These are phyloP conservation scores for Bolinopsis microptera DNA, from an alignment of 37 sponge, comb jelly and placozoan genomes.

Conservation along the genomic window DNA sequence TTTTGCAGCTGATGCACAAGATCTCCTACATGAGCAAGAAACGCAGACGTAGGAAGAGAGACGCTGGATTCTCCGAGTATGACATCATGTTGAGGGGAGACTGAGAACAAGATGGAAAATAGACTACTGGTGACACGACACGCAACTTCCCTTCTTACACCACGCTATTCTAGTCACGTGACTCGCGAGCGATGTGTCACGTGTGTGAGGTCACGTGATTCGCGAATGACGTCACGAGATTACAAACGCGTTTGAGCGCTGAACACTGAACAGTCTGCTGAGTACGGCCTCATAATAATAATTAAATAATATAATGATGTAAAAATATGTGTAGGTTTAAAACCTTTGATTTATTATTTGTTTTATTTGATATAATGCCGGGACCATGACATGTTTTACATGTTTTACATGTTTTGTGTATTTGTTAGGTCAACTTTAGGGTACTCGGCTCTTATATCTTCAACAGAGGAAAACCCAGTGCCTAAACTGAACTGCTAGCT, in stretches of 20 bases:
- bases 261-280: background rate
- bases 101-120: background rate
- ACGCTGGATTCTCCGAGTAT: background rate
- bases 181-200: no score
- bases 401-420: background rate
- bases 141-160: no score
- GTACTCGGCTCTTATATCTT: background rate
- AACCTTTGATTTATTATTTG: background rate
- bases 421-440: background rate
- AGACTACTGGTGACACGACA: no score
- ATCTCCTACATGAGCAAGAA: slow-evolving; percentile 31
- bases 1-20: slow-evolving; percentile 12
- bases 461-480: background rate
- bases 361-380: background rate
- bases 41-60: background rate
- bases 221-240: no score
- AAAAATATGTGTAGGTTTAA: background rate
- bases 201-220: no score
- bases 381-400: background rate
- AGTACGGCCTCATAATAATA: background rate
- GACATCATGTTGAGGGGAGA: slow-evolving; percentile 14
- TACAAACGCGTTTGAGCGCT: background rate
- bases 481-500: background rate
- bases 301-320: background rate
- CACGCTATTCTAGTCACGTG: no score